These are phyloP conservation scores for Dinoponera quadriceps DNA, from an alignment of 1,140 invertebrate genomes.

Conservation along the genomic window DNA sequence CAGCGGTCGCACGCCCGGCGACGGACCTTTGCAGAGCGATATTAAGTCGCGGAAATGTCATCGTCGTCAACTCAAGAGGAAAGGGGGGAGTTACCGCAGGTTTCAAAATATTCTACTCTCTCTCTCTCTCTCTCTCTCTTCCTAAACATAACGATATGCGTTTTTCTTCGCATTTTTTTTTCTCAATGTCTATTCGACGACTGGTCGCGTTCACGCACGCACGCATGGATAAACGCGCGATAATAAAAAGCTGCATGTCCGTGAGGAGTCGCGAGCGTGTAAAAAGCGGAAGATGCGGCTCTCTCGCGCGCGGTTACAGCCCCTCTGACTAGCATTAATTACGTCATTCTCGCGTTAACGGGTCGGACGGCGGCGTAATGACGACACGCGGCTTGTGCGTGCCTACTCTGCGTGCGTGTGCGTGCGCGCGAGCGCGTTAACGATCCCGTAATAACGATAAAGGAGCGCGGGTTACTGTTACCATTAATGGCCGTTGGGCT, in stretches of 20 bases:
- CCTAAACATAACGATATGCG: too few relatives aligned
- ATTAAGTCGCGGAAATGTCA: too few relatives aligned
- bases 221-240: not conserved
- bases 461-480: conserved; percentile 37
- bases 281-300: conserved; percentile 41
- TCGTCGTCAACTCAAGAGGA: too few relatives aligned
- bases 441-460: conserved; percentile 61
- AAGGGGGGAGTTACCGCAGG: too few relatives aligned
- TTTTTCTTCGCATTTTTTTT: not conserved
- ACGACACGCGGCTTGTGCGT: conserved; percentile 27
- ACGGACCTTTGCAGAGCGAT: too few relatives aligned
- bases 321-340: conserved; percentile 60
- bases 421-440: conserved; percentile 35
- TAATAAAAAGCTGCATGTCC: conserved; percentile 27
- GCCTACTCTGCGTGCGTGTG: not conserved
- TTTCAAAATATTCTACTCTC: too few relatives aligned
- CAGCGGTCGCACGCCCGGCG: too few relatives aligned
- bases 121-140: too few relatives aligned
- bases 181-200: not conserved
- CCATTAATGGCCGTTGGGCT: conserved; percentile 35
- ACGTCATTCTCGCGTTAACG: conserved; percentile 61
- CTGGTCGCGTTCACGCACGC: not conserved
- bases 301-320: conserved; percentile 22
- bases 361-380: conserved; percentile 46
- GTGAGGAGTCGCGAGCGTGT: conserved; percentile 43